Evolutionary conservation across 2,888 invertebrate genomes (phyloP).

Genomic region (Sarcophaga caerulescens): DNA sequence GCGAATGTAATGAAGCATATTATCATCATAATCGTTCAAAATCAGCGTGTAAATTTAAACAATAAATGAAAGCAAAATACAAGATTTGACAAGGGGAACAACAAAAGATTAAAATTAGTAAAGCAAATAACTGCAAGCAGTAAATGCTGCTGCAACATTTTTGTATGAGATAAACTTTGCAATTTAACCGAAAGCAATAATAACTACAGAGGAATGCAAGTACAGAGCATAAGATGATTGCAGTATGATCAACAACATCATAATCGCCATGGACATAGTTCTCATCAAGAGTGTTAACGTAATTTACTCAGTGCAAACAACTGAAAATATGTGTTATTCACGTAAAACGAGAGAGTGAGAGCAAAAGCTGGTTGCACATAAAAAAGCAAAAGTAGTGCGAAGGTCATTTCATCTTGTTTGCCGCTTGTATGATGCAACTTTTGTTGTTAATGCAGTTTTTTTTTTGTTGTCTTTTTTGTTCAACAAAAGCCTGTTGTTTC

Average conservation of each 20-base stretch:
- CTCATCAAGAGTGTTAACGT: background rate
- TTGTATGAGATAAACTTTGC: background rate
- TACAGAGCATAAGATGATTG: background rate
- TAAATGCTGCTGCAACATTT: constrained; percentile 53
- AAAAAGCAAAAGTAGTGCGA: constrained; percentile 70
- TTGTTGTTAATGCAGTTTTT: constrained; percentile 61
- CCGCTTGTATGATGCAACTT: constrained; percentile 60
- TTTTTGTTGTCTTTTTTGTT: constrained; percentile 9
- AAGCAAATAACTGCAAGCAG: constrained; percentile 54
- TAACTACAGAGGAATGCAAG: background rate
- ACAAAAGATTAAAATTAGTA: constrained; percentile 17
- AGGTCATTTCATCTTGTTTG: constrained; percentile 70
- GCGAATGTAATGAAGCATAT: background rate
- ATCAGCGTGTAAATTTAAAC: constrained; percentile 24
- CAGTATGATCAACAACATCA: constrained; percentile 24
- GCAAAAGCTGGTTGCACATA: constrained; percentile 50
- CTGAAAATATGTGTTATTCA: background rate
- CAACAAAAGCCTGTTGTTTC: background rate
- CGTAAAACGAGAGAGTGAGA: constrained; percentile 3
- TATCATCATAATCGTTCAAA: constrained; percentile 8
- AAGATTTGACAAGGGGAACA: constrained; percentile 25
- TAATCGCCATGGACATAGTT: background rate
- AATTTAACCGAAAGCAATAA: background rate
- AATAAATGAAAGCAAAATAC: constrained; percentile 32
- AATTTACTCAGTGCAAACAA: background rate